Evolutionary conservation across 2,113 vertebrate genomes (phyloP), one percentile per base, ranked within the genome.

Genomic region (Taurulus bubalis): DNA sequence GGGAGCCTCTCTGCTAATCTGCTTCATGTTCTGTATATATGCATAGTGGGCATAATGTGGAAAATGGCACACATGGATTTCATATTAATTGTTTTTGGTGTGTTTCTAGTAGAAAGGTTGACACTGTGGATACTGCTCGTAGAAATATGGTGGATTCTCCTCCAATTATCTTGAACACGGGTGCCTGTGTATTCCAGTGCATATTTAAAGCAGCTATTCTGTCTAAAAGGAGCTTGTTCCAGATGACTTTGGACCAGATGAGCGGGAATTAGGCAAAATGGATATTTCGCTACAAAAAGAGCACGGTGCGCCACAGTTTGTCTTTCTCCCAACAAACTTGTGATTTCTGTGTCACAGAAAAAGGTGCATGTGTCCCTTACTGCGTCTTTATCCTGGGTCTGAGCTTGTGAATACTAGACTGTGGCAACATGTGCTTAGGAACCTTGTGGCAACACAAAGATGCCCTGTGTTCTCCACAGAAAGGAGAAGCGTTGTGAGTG

Each of bases 381-480:
- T 86, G 75, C 77, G 30, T 83, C 79, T 85, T 83, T 83, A 86
- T 91, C 77, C 82, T 73, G 34, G 74, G 77, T 79, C 68, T 80
- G 40, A 77, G 76, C 85, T 72, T 72, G 67, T 62, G 79, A 83
- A 82, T 58, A 75, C 63, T 75, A 64, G 84, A 78, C 78, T 68
- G 62, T 84, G 83, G 80, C 80, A 77, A 68, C 71, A 62, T 30
- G 40, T 49, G 59, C 47, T 11, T n/a, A 79, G 71, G 58, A 82
- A 89, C 68, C 86, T 85, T 47, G 70, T 56, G 80, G 70, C 87
- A 65, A 26, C 87, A 93, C 85, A 94, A 89, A 90, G 90, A 80
- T 64, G 65, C 70, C 68, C 83, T 92, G 86, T 93, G 91, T 93
- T 87, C 76, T 80, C 47, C 34, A 26, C 80, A 71, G 58, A 87